A percentile compares a stretch with the other conserved stretches of the same genome.
Evolutionary conservation across 2,888 invertebrate genomes (phyloP).

Genomic region (Pollenia griseotomentosa): DNA sequence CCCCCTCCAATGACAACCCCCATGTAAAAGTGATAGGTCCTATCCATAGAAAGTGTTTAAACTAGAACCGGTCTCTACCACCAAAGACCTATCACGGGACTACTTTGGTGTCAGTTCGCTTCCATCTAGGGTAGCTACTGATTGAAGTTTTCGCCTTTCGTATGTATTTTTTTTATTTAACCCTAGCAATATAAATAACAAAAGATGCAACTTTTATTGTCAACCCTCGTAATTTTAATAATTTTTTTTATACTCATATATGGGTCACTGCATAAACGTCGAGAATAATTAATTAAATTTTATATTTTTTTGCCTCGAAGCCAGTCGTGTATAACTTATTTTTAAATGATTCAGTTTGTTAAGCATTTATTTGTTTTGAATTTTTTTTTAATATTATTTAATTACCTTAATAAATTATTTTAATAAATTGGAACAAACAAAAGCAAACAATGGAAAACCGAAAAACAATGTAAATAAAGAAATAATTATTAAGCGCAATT

Average conservation of each 20-base stretch:
- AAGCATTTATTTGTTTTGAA: not conserved
- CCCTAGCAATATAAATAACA: too few species aligned
- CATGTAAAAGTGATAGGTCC: too few species aligned
- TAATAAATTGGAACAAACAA: slow-evolving; percentile 18
- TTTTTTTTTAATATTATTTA: slow-evolving; percentile 17
- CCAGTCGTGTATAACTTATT: not conserved
- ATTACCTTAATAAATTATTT: slow-evolving; percentile 31
- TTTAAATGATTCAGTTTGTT: not conserved
- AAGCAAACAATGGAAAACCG: not conserved
- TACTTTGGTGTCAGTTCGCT: too few species aligned
- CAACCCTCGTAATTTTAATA: not conserved
- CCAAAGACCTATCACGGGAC: too few species aligned
- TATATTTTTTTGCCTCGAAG: not conserved
- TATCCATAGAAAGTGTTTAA: too few species aligned
- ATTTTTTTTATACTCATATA: not conserved
- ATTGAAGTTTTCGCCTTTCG: too few species aligned
- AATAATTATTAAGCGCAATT: not conserved
- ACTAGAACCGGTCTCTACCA: too few species aligned
- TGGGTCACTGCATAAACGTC: not conserved
- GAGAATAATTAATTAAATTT: not conserved
- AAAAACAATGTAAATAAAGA: not conserved
- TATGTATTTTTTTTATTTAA: too few species aligned
- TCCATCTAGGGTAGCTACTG: too few species aligned
- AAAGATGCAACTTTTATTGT: too few species aligned
- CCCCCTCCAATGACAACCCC: too few species aligned